A percentile compares a stretch with the other conserved stretches of the same genome.
Conservation (phyloP, 2,113 vertebrate genomes). For the Amphiprion ocellaris region DNA sequence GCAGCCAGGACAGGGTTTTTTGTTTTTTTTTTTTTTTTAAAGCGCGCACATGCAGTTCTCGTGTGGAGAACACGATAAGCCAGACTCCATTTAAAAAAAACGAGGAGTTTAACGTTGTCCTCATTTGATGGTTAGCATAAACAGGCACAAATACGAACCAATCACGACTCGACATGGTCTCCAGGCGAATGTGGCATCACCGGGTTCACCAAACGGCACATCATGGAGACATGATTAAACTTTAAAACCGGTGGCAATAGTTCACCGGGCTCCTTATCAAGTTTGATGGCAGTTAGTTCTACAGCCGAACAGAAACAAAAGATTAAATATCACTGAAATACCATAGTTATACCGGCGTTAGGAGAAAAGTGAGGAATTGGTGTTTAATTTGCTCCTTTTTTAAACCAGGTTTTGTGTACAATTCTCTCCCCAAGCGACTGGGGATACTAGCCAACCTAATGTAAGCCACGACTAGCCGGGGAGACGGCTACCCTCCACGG, state of each 20-base stretch:
- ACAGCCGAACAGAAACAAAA: background rate
- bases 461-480: constrained; percentile 17
- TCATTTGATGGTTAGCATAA: background rate
- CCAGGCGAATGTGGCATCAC: background rate
- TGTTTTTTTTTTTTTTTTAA: background rate
- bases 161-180: background rate
- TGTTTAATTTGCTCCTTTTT: background rate
- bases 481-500: background rate
- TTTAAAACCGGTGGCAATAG: background rate
- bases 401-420: background rate
- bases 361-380: background rate
- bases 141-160: background rate
- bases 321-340: background rate
- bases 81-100: background rate
- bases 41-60: background rate
- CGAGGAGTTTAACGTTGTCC: background rate
- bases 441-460: background rate
- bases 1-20: background rate
- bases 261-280: background rate
- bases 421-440: background rate
- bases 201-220: background rate
- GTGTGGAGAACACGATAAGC: background rate
- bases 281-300: background rate
- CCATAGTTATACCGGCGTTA: no score
- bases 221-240: background rate